phyloP scores from a whole-genome alignment of 2,888 invertebrate genomes.

The Morpho achilles region DNA sequence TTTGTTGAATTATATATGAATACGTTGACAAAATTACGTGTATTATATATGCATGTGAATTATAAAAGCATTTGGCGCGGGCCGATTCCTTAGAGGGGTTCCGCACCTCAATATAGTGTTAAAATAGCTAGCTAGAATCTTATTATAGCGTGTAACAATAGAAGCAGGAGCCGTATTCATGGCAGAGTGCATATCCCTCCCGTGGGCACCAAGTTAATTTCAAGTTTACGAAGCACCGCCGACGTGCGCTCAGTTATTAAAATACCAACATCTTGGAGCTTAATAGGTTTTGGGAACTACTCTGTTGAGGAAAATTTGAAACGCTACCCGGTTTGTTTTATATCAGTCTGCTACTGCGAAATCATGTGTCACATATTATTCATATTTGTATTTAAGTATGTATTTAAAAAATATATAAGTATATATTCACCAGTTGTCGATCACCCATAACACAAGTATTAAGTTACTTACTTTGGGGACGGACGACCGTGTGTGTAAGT shows the following conservation, averaged over 20 bases:
- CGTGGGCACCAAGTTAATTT: constrained; percentile 69
- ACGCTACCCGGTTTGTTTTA: constrained; percentile 22
- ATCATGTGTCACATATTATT: constrained; percentile 42
- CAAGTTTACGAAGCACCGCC: constrained; percentile 60
- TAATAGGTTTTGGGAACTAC: constrained; percentile 64
- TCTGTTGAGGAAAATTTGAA: constrained; percentile 45
- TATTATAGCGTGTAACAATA: constrained; percentile 37
- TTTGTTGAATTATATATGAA: too few relatives aligned
- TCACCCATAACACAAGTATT: too few relatives aligned
- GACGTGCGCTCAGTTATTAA: constrained; percentile 65
- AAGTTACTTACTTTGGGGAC: too few relatives aligned
- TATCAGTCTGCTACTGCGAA: constrained; percentile 22
- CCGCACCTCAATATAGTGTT: constrained; percentile 22
- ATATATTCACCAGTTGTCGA: too few relatives aligned
- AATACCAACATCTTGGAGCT: constrained; percentile 62
- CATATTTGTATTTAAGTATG: too few relatives aligned
- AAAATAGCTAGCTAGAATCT: constrained; percentile 30
- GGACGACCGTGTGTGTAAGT: too few relatives aligned
- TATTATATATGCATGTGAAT: neutral
- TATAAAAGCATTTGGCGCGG: constrained; percentile 2
- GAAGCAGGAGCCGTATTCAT: constrained; percentile 41
- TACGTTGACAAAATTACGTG: too few relatives aligned
- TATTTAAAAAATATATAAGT: too few relatives aligned
- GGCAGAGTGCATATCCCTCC: constrained; percentile 43
- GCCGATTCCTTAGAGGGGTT: constrained; percentile 14